A percentile compares a stretch with the other conserved stretches of the same genome.
These are phyloP conservation scores for Pomatostomus ruficeps DNA, from an alignment of 2,113 vertebrate genomes.

Conservation along the genomic window DNA sequence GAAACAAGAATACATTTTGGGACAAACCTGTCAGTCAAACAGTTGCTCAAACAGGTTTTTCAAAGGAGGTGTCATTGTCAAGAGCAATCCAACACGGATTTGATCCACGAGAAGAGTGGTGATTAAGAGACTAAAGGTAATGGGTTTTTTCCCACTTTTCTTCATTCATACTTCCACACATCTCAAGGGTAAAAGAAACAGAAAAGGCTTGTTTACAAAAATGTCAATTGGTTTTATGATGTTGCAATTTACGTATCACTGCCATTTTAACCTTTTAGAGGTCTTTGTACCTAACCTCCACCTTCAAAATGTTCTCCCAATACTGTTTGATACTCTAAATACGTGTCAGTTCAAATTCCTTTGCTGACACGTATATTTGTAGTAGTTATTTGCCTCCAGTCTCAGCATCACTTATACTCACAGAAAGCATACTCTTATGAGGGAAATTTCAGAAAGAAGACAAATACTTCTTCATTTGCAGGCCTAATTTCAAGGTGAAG, in stretches of 20 bases:
- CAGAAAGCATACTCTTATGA: not conserved
- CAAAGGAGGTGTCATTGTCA: not conserved
- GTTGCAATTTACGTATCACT: not conserved
- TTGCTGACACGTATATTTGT: not conserved
- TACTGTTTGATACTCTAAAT: not conserved
- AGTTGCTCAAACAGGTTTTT: not conserved
- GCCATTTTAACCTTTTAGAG: not conserved
- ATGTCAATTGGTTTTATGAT: not conserved
- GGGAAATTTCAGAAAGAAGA: not conserved
- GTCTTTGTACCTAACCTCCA: not conserved
- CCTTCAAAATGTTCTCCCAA: not conserved
- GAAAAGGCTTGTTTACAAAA: not conserved
- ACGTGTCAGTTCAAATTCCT: not conserved
- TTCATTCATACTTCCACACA: accelerated
- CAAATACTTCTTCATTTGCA: not conserved
- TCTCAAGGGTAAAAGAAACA: not conserved
- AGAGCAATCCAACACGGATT: not conserved
- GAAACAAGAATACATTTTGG: not conserved
- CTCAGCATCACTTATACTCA: not conserved
- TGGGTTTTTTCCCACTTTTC: accelerated
- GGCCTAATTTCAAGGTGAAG: not conserved
- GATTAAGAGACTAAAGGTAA: not conserved
- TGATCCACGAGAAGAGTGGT: not conserved
- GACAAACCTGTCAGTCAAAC: not conserved
- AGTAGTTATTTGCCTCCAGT: not conserved